Evolutionary conservation across 2,113 vertebrate species (phyloP), one percentile per base, ranked within the genome.

Genomic region (Parotia lawesii): DNA sequence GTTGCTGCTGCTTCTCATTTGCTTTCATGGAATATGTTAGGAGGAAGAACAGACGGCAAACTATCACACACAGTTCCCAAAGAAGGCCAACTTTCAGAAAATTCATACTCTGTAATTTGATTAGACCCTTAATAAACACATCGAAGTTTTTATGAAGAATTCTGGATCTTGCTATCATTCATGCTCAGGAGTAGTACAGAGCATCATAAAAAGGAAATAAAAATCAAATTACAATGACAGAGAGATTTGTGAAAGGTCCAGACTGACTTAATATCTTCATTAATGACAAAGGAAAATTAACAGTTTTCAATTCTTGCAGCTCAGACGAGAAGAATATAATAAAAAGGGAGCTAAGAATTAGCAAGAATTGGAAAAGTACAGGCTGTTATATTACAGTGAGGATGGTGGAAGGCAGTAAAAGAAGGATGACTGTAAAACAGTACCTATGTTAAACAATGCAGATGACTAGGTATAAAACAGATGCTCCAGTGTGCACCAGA

Each of bases 211-310:
- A 67, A 78, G 40, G 74, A 83, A 90, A 85, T 77, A 83, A 90
- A 85, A 93, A 91, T 71, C 69, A 67, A 91, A 91, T 92, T 91
- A 67, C 40, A 73, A 8, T 4, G 14, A 90, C 21, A 70, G 16
- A 86, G 58, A 86, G 65, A 87, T 45, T 82, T 81, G 29, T 65
- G 42, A 72, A 83, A 71, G 27, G 27, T 79, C 40, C 58, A 82
- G n/a, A 24, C 47, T 76, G 56, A 95, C 66, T 89, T 90, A 94
- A 77, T 45, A 80, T 47, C 60, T 70, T 89, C 42, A 89, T 76
- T 89, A 95, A 94, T 6, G 29, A 72, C 58, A 75, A 78, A 56
- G 54, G 90, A 84, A 93, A 96, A 94, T 51, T 77, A 94, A 87
- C 44, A 78, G 23, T 31, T 89, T 90, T 62, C 60, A 91, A 71